Percentiles rank a stretch among this genome's conserved stretches.
phyloP scores from a whole-genome alignment of 2,888 invertebrate species.

The Athalia circularis region DNA sequence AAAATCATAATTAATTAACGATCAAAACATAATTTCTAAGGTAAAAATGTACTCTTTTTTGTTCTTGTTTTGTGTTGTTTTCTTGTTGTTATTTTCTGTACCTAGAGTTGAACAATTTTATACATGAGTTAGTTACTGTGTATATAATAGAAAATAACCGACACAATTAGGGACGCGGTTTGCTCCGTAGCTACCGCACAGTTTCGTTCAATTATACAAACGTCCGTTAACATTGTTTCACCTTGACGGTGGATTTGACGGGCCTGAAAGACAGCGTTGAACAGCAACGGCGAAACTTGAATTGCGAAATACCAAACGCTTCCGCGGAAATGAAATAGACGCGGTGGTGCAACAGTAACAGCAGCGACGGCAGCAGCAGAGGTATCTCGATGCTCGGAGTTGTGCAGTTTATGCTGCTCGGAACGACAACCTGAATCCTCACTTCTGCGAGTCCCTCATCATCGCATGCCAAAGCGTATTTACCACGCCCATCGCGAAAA shows the following conservation, averaged over 20 bases:
- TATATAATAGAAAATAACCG: background rate
- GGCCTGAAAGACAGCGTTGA: slow-evolving; percentile 4
- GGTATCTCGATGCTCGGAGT: too few species aligned
- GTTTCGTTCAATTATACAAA: slow-evolving; percentile 25
- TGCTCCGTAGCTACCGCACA: too few species aligned
- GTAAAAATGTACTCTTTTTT: too few species aligned
- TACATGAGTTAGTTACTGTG: background rate
- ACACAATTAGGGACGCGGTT: background rate
- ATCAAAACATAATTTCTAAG: background rate
- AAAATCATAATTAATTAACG: slow-evolving; percentile 41
- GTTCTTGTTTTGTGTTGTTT: slow-evolving; percentile 20
- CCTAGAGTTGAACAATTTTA: slow-evolving; percentile 11
- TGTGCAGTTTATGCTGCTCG: background rate
- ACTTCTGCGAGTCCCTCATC: background rate
- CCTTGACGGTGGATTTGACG: slow-evolving; percentile 18
- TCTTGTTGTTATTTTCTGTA: slow-evolving; percentile 9
- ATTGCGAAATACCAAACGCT: background rate
- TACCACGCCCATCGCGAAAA: slow-evolving; percentile 24
- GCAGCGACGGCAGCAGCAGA: too few species aligned
- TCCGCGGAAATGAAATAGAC: slow-evolving; percentile 24
- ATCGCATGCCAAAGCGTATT: slow-evolving; percentile 28
- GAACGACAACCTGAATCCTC: slow-evolving; percentile 23
- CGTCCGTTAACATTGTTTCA: slow-evolving; percentile 4
- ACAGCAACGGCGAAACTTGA: background rate
- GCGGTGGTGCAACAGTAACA: background rate